phyloP scores from a whole-genome alignment of 2,113 vertebrate genomes.

The Egretta garzetta region DNA sequence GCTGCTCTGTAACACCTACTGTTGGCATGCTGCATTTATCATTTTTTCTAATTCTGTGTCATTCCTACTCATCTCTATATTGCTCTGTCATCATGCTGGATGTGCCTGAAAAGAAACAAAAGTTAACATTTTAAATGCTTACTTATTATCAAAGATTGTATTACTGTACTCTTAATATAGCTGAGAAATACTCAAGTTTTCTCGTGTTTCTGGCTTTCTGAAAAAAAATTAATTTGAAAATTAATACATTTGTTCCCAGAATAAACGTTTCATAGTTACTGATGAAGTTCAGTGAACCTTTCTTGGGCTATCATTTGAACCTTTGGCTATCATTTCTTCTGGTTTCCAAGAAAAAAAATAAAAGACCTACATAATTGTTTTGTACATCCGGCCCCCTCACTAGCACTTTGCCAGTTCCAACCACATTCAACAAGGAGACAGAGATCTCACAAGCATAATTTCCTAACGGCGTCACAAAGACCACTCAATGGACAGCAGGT shows the following conservation, averaged over 20 bases:
- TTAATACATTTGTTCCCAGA: not conserved
- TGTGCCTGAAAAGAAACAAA: not conserved
- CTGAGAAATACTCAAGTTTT: not conserved
- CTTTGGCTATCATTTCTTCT: not conserved
- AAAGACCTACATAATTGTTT: not conserved
- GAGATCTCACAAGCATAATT: not conserved
- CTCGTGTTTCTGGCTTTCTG: not conserved
- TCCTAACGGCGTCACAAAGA: not conserved
- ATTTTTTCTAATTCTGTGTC: not conserved
- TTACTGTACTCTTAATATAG: not conserved
- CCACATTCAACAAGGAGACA: not conserved
- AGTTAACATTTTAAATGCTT: not conserved
- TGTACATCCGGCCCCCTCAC: accelerated
- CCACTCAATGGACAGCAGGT: accelerated
- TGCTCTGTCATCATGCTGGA: not conserved
- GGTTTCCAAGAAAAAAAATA: not conserved
- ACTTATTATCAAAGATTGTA: not conserved
- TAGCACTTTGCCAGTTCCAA: not conserved
- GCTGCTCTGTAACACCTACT: not conserved
- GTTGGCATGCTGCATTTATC: not conserved
- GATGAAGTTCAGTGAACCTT: not conserved
- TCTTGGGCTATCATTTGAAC: not conserved
- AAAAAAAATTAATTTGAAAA: not conserved
- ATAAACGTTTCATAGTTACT: not conserved
- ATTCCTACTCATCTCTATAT: not conserved